Evolutionary conservation across 2,888 invertebrate species (phyloP).

Genomic region (Tenodera sinensis): DNA sequence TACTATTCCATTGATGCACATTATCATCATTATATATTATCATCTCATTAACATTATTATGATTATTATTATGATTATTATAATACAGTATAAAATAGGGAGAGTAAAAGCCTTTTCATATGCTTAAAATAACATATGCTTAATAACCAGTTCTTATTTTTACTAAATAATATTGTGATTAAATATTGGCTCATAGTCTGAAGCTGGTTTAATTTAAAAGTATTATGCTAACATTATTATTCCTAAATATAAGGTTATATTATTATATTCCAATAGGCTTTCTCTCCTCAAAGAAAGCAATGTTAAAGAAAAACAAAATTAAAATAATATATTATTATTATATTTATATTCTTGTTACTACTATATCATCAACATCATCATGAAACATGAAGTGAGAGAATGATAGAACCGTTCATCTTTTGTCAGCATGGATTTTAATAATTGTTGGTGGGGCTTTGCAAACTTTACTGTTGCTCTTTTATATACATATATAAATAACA

Average conservation of each 20-base stretch:
- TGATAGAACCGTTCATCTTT: not conserved
- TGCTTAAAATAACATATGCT: conserved; percentile 22
- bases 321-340: not conserved
- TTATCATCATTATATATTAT: conserved; percentile 1
- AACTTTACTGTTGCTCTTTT: conserved; percentile 6
- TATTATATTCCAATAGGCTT: not conserved
- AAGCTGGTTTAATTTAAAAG: not conserved
- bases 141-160: conserved; percentile 22
- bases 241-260: not conserved
- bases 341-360: conserved; percentile 2
- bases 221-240: not conserved
- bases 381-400: not conserved
- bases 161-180: conserved; percentile 17
- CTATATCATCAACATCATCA: not conserved
- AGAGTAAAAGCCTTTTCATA: conserved; percentile 9
- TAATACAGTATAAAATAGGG: not conserved
- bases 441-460: not conserved
- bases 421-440: not conserved
- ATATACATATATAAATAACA: not conserved
- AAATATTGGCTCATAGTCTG: not conserved
- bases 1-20: conserved; percentile 4
- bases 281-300: conserved; percentile 1
- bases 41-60: not conserved
- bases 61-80: not conserved
- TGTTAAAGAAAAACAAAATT: conserved; percentile 1